Conservation (phyloP, 2,888 invertebrate genomes). For the Macrophya alboannulata region DNA sequence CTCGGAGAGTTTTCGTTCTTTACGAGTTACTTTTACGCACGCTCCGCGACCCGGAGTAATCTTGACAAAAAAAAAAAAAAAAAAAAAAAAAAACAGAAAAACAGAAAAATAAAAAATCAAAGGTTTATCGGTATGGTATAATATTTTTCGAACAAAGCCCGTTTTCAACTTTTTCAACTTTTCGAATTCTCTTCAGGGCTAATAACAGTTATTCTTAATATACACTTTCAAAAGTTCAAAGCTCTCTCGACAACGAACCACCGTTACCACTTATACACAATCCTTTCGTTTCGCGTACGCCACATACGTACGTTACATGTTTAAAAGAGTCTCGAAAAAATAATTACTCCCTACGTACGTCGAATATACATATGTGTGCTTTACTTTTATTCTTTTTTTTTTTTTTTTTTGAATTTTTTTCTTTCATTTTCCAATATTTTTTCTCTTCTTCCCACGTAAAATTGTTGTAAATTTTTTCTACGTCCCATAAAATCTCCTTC, state of each 20-base stretch:
- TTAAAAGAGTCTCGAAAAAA: neutral
- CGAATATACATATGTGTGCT: neutral
- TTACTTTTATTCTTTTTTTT: neutral
- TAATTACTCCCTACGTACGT: neutral
- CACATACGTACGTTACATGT: neutral
- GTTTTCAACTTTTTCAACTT: constrained; percentile 27
- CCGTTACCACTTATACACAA: neutral
- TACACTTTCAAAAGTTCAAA: constrained; percentile 8
- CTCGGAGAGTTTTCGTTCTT: constrained; percentile 28
- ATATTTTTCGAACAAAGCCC: constrained; percentile 13
- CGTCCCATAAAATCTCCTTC: neutral
- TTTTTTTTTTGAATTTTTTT: neutral
- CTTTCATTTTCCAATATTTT: neutral
- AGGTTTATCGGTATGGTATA: constrained; percentile 17
- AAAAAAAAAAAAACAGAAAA: no score
- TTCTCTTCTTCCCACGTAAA: neutral
- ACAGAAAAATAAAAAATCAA: constrained; percentile 22
- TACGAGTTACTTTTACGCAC: constrained; percentile 25
- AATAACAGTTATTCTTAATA: constrained; percentile 29
- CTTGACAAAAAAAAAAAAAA: neutral
- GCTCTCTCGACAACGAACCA: neutral
- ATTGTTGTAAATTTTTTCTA: neutral
- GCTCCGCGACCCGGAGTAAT: neutral
- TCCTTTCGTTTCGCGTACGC: neutral
- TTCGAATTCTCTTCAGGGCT: neutral